Conservation (phyloP, 2,797 vertebrate genomes). For the Semaprochilodus insignis region DNA sequence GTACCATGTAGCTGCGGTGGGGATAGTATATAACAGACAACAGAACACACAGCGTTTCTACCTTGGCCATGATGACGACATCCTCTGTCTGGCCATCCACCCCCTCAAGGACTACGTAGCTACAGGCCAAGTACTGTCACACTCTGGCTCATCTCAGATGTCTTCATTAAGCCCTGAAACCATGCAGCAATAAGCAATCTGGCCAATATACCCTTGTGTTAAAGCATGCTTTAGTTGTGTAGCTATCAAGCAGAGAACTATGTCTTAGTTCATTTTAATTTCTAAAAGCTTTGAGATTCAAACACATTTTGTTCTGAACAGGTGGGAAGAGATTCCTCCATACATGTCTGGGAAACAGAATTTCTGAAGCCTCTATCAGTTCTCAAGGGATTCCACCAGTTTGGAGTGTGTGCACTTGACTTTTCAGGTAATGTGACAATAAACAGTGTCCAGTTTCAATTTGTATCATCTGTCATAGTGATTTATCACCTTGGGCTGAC, state of each 20-base stretch:
- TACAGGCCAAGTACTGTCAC: constrained; percentile 86
- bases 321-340: constrained; percentile 94
- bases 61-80: constrained; percentile 93
- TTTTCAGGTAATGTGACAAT: constrained; percentile 89
- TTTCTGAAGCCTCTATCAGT: constrained; percentile 93
- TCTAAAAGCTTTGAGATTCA: constrained; percentile 1
- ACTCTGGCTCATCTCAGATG: constrained; percentile 16
- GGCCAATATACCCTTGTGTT: not conserved
- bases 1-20: constrained; percentile 92
- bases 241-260: too few relatives aligned
- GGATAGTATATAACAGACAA: constrained; percentile 87
- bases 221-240: not conserved
- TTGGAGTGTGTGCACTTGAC: constrained; percentile 95
- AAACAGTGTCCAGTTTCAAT: not conserved
- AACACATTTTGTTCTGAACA: constrained; percentile 66
- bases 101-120: constrained; percentile 93
- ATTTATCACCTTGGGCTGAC: not conserved
- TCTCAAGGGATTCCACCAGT: constrained; percentile 95
- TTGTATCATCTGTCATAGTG: not conserved
- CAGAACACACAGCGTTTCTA: constrained; percentile 93
- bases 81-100: constrained; percentile 90
- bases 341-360: constrained; percentile 98
- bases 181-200: not conserved
- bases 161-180: not conserved
- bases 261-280: not conserved